A percentile compares a stretch with the other conserved stretches of the same genome.
phyloP scores from a whole-genome alignment of 1,140 invertebrate genomes.

The Microplitis mediator region DNA sequence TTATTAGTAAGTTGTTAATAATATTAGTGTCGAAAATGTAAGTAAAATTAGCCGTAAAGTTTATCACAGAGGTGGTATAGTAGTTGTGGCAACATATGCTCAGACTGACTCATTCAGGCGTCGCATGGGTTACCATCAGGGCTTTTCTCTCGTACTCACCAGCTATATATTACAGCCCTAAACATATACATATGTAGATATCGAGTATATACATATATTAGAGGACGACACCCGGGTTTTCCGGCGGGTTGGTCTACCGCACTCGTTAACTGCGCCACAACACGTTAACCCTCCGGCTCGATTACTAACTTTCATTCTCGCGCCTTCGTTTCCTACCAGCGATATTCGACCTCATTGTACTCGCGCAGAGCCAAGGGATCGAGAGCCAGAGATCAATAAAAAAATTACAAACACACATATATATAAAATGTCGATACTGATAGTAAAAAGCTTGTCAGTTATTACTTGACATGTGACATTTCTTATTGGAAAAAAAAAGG shows the following conservation, averaged over 20 bases:
- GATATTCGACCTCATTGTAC: too few relatives aligned
- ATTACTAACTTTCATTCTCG: conserved; percentile 13
- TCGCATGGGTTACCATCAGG: conserved; percentile 34
- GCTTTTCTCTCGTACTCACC: conserved; percentile 4
- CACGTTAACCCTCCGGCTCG: conserved; percentile 43
- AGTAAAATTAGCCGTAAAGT: too few relatives aligned
- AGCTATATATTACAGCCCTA: background rate
- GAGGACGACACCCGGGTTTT: conserved; percentile 58
- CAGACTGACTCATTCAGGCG: conserved; percentile 49
- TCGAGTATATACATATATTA: conserved; percentile 50
- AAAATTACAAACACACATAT: too few relatives aligned
- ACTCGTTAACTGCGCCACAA: conserved; percentile 62
- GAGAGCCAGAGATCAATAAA: too few relatives aligned
- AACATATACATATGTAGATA: too few relatives aligned
- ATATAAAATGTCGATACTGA: too few relatives aligned
- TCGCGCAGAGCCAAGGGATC: too few relatives aligned
- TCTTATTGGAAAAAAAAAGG: background rate
- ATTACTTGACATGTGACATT: background rate
- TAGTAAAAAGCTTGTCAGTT: background rate
- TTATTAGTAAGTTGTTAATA: too few relatives aligned
- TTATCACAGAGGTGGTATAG: conserved; percentile 7
- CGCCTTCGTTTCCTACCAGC: conserved; percentile 20
- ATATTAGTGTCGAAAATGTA: too few relatives aligned
- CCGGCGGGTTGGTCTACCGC: conserved; percentile 59
- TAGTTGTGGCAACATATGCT: conserved; percentile 61